Conservation (phyloP, 2,113 vertebrate genomes). For the Fregetta grallaria region DNA sequence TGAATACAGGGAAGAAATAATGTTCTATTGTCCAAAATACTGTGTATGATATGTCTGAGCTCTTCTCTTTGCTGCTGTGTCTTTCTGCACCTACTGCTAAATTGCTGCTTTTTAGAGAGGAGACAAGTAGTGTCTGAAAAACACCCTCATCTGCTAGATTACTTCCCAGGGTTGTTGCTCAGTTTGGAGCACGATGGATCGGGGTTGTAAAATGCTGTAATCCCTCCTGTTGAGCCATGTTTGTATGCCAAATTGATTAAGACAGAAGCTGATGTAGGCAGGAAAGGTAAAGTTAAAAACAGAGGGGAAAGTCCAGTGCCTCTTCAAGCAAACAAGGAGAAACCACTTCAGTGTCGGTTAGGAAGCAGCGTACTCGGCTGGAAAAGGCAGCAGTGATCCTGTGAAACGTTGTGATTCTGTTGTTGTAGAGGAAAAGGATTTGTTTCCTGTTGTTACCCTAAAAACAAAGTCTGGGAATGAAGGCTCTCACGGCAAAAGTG, state of each 20-base stretch:
- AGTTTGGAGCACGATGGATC: neutral
- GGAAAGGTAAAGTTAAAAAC: neutral
- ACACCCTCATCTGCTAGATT: neutral
- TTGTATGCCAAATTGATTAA: neutral
- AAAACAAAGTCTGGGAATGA: neutral
- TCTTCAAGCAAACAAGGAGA: neutral
- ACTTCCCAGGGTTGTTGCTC: neutral
- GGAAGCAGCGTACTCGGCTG: accelerated
- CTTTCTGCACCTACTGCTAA: neutral
- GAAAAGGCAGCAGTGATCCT: neutral
- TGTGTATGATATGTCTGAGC: neutral
- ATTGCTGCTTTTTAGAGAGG: neutral
- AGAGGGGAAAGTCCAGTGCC: neutral
- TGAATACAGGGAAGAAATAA: neutral
- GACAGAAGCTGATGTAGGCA: neutral
- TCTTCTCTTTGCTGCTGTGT: neutral
- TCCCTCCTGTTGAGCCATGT: neutral
- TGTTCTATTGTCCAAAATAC: neutral
- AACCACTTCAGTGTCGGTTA: neutral
- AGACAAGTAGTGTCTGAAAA: neutral
- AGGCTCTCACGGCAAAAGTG: neutral
- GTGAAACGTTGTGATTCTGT: neutral
- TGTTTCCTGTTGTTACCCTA: neutral
- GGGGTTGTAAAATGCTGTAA: neutral
- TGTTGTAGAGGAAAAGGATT: neutral